Percentiles rank a stretch among this genome's conserved stretches.
phyloP scores from a whole-genome alignment of 37 sponge, comb jelly and placozoan genomes.

The Ephydatia muelleri region DNA sequence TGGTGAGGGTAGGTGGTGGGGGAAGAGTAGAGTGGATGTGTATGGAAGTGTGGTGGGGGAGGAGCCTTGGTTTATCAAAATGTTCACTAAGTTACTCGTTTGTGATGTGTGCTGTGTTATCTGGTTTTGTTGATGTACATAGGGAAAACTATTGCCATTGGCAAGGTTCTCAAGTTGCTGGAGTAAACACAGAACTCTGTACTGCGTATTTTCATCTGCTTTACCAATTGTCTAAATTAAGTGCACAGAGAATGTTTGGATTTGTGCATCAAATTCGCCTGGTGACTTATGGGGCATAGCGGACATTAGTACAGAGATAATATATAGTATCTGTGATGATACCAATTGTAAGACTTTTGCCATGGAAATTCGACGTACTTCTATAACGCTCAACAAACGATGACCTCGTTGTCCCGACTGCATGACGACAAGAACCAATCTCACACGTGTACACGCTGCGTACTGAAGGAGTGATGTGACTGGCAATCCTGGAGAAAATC shows the following conservation, averaged over 20 bases:
- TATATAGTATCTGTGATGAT: too few species aligned
- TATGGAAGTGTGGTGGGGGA: too few species aligned
- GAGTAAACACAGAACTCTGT: slow-evolving; percentile 47
- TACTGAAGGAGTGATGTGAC: neutral
- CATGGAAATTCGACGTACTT: too few species aligned
- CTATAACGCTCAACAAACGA: too few species aligned
- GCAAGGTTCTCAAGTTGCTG: slow-evolving; percentile 90
- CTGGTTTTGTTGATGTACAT: slow-evolving; percentile 4
- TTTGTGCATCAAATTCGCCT: neutral
- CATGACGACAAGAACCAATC: neutral
- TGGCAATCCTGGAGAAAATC: neutral
- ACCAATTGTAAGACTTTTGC: too few species aligned
- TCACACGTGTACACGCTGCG: neutral
- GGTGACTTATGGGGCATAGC: too few species aligned
- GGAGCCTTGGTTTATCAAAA: too few species aligned
- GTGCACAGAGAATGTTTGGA: neutral
- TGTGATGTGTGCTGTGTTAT: neutral
- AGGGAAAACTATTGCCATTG: slow-evolving; percentile 98
- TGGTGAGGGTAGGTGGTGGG: neutral
- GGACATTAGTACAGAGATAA: too few species aligned
- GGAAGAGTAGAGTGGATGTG: too few species aligned
- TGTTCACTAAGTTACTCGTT: too few species aligned
- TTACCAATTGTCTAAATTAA: neutral
- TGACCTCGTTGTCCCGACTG: too few species aligned
- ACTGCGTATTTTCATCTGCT: neutral